Conservation (phyloP, 1,140 invertebrate species). For the Helicoverpa zea region DNA sequence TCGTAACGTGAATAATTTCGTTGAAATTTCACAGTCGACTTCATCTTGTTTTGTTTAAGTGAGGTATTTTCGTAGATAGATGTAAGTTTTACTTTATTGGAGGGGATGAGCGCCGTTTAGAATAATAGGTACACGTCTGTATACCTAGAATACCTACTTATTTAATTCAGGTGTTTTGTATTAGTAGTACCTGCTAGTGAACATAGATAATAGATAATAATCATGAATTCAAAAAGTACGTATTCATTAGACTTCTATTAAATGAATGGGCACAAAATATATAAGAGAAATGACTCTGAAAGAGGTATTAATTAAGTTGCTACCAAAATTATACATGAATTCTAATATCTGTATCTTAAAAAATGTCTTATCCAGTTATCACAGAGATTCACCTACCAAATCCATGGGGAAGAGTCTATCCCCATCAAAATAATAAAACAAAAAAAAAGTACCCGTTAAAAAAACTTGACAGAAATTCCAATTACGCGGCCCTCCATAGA, state of each 20-base stretch:
- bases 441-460: conserved; percentile 50
- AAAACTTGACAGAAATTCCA: conserved; percentile 61
- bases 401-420: conserved; percentile 36
- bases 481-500: conserved; percentile 69
- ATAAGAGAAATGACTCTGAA: no score
- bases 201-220: no score
- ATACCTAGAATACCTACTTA: no score
- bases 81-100: neutral
- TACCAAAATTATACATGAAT: neutral
- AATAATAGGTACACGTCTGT: no score
- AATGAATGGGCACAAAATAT: neutral
- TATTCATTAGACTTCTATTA: no score
- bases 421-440: conserved; percentile 59
- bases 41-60: conserved; percentile 16
- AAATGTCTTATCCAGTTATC: neutral
- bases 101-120: no score
- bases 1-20: conserved; percentile 59
- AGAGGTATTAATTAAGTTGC: neutral
- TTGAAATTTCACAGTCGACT: neutral
- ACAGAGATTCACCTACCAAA: conserved; percentile 1
- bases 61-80: no score
- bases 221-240: no score
- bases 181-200: neutral
- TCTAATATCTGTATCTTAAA: neutral
- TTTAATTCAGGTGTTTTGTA: no score